Evolutionary conservation across 53 echinoderm and acorn worm species (phyloP).

Genomic region (Mesocentrotus franciscanus): DNA sequence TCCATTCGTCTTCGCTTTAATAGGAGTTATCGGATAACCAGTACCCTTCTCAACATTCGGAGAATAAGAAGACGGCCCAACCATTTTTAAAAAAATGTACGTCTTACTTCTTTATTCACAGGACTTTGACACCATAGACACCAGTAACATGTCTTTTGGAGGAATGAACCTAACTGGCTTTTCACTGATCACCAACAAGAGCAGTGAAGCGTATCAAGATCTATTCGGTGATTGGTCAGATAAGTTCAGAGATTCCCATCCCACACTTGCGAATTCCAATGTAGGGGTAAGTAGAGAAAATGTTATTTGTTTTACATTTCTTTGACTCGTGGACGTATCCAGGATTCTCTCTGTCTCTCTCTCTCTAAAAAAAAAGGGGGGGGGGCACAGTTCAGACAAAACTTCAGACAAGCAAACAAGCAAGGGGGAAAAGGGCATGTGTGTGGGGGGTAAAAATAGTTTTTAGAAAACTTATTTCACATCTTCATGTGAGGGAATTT

Average conservation of each 20-base stretch:
- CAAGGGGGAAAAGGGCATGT: no score
- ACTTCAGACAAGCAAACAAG: not conserved
- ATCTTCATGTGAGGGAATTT: no score
- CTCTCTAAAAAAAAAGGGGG: no score
- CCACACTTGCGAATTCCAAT: slow-evolving; percentile 14
- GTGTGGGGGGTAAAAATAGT: no score
- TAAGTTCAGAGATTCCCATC: slow-evolving; percentile 50
- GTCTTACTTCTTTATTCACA: not conserved
- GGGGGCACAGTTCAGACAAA: not conserved
- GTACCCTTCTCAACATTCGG: no score
- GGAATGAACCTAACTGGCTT: slow-evolving; percentile 87
- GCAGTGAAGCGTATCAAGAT: slow-evolving; percentile 68
- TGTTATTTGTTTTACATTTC: no score
- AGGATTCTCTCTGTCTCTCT: no score
- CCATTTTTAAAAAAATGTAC: no score
- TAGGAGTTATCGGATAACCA: no score
- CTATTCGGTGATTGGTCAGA: slow-evolving; percentile 76
- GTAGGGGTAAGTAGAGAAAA: slow-evolving; percentile 51
- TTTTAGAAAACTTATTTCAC: no score
- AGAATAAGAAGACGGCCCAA: no score
- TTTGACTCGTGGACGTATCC: not conserved
- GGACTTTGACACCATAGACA: slow-evolving; percentile 66
- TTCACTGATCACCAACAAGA: slow-evolving; percentile 70
- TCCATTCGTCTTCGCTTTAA: no score
- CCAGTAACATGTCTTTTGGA: slow-evolving; percentile 67